phyloP scores from a whole-genome alignment of 2,888 invertebrate species.

The Sesia apiformis region DNA sequence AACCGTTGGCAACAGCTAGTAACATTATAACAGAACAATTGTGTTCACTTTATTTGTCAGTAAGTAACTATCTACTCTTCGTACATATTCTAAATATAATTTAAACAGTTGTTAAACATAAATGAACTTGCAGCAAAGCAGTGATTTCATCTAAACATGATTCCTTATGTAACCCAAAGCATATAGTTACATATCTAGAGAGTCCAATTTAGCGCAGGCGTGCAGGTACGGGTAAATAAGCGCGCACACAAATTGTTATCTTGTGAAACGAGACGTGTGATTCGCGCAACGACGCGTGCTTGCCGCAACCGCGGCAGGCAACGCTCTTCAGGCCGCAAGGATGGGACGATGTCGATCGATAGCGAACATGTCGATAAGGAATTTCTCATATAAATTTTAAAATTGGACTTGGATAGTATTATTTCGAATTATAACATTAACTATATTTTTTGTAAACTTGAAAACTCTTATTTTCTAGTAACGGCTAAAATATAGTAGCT shows the following conservation, averaged over 20 bases:
- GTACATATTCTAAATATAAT: background rate
- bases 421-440: too few species aligned
- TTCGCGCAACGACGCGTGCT: conserved; percentile 69
- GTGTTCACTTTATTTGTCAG: background rate
- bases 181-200: conserved; percentile 12
- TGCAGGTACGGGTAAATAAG: conserved; percentile 59
- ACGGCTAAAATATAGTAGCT: too few species aligned
- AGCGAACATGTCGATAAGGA: background rate
- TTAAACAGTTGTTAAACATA: background rate
- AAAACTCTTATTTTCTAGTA: too few species aligned
- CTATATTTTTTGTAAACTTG: too few species aligned
- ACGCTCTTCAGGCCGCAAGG: conserved; percentile 62
- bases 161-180: background rate
- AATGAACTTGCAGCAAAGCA: background rate
- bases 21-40: too few species aligned
- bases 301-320: conserved; percentile 45
- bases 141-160: background rate
- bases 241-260: conserved; percentile 72
- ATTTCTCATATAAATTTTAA: too few species aligned
- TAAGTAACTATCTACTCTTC: background rate
- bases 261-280: conserved; percentile 74
- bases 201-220: conserved; percentile 61
- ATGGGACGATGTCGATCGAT: conserved; percentile 15
- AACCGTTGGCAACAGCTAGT: too few species aligned
- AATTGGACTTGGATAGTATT: too few species aligned